A percentile compares a stretch with the other conserved stretches of the same genome.
These are phyloP conservation scores for Oedothorax gibbosus DNA, from an alignment of 1,140 invertebrate genomes.

Conservation along the genomic window DNA sequence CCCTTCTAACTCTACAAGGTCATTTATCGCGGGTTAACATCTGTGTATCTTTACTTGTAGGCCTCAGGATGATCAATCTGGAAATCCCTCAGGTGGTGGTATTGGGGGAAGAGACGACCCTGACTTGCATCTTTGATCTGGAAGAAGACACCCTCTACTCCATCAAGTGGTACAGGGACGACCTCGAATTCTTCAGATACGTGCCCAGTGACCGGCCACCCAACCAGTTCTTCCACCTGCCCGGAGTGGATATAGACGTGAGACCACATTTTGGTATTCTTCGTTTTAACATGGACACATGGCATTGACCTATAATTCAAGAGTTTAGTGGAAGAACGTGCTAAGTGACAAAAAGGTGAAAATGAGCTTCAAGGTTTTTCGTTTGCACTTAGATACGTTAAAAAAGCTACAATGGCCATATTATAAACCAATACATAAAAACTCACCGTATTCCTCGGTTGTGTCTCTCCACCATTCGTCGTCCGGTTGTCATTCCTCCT, in stretches of 20 bases:
- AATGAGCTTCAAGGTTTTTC: too few relatives aligned
- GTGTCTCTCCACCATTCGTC: constrained; percentile 73
- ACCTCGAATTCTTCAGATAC: constrained; percentile 83
- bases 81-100: constrained; percentile 78
- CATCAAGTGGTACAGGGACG: constrained; percentile 84
- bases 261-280: constrained; percentile 64
- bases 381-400: too few relatives aligned
- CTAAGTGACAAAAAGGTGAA: too few relatives aligned
- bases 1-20: too few relatives aligned
- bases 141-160: constrained; percentile 79
- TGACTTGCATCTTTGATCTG: constrained; percentile 83
- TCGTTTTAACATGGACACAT: not conserved
- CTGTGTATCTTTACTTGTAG: constrained; percentile 14
- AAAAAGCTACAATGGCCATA: too few relatives aligned
- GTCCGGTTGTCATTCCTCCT: constrained; percentile 74
- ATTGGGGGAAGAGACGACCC: constrained; percentile 75
- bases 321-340: too few relatives aligned
- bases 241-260: constrained; percentile 85
- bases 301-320: too few relatives aligned
- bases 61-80: constrained; percentile 73
- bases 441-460: constrained; percentile 28
- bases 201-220: constrained; percentile 79
- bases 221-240: constrained; percentile 78
- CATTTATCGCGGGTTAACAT: too few relatives aligned
- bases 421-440: not conserved